phyloP scores from a whole-genome alignment of 2,797 vertebrate genomes.

The Pangasius djambal region DNA sequence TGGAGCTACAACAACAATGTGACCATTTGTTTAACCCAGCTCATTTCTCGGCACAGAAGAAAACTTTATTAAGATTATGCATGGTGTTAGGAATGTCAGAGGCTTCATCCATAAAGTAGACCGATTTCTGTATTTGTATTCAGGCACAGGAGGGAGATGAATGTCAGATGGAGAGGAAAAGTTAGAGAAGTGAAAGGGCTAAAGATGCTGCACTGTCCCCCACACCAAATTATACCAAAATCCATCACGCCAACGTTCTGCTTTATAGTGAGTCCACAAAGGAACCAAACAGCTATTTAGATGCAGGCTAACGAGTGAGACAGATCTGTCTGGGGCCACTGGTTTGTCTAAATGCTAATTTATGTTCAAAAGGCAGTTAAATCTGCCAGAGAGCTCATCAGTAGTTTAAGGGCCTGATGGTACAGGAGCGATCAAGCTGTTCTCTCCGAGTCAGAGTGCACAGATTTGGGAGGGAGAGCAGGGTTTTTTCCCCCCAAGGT shows the following conservation, averaged over 20 bases:
- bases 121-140: constrained; percentile 48
- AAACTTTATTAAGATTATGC: constrained; percentile 55
- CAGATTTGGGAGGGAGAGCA: constrained; percentile 31
- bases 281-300: constrained; percentile 57
- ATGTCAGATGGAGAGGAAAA: constrained; percentile 40
- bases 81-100: constrained; percentile 55
- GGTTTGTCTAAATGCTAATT: constrained; percentile 61
- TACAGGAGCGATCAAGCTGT: constrained; percentile 46
- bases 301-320: constrained; percentile 52
- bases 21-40: constrained; percentile 50
- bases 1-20: constrained; percentile 40
- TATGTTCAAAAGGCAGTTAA: constrained; percentile 52
- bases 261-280: constrained; percentile 38
- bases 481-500: constrained; percentile 43
- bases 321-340: constrained; percentile 41
- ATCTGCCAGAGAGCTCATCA: constrained; percentile 48
- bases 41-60: constrained; percentile 46
- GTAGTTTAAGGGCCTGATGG: constrained; percentile 45
- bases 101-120: constrained; percentile 55
- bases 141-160: constrained; percentile 46
- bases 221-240: constrained; percentile 48
- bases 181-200: constrained; percentile 37
- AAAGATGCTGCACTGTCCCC: constrained; percentile 27
- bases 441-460: constrained; percentile 40
- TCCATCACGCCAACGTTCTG: constrained; percentile 52